Base-by-base conservation (phyloP, 2,888 invertebrate species). In the Philereme transversata region DNA sequence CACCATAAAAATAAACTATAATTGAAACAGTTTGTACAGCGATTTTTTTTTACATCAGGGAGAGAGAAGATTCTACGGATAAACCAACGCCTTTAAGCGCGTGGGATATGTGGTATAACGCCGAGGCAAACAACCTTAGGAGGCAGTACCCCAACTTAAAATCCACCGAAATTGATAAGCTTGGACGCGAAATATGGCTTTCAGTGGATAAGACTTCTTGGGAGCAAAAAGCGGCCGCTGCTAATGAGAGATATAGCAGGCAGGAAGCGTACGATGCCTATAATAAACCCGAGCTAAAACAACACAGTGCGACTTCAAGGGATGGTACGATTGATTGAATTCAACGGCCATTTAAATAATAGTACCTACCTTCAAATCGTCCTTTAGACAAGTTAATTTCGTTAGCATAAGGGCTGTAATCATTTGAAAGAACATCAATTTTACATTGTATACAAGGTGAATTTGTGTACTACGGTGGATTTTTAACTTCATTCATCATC, bases 31-130 rank as follows among this genome's bases (percentile, higher is more conserved):
- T 22, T 22, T 22, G 22, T 40, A 35, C 34, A 51, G 33, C 43
- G 43, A 43, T 46, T 38, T 6, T 53, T 53, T 53, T 36, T 33
- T n/a, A 53, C 22, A 45, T 36, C 53, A 53, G 53, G 53, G 11
- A 53, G n/a, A 53, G 38, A 22, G 45, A 45, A 53, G 45, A 5
- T 10, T 22, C 38, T 5, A 7, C 9, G 38, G 33, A 36, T 22
- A 43, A 51, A 34, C 43, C 51, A 4, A n/a, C 5, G 5, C 53
- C 53, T 2, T 11, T 36, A 22, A 10, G 9, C 3, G 53, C 53
- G 5, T 53, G 46, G 11, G 33, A n/a, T 5, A 7, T 53, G 33
- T 53, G 53, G 53, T 33, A 46, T 2, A n/a, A 34, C n/a, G 43
- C 11, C 33, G 34, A 41, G 6, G 5, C 33, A 51, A 11, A 8